Evolutionary conservation across 2,888 invertebrate genomes (phyloP).

Genomic region (Atethmia centrago): DNA sequence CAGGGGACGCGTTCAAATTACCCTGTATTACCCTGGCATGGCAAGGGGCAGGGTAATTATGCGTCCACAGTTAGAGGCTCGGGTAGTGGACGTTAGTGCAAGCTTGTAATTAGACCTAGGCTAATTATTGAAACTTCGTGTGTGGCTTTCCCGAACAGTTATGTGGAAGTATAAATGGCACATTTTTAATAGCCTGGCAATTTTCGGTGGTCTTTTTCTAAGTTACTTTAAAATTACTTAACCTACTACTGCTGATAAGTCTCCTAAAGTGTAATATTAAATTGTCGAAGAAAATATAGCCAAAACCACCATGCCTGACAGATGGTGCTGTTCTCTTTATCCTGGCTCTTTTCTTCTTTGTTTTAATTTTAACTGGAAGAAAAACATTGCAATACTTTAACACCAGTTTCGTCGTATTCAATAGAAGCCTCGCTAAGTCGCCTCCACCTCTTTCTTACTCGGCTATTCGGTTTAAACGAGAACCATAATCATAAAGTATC

Average conservation of each 20-base stretch:
- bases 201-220: not conserved
- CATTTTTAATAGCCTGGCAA: not conserved
- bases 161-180: not conserved
- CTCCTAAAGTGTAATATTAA: not conserved
- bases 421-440: not conserved
- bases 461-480: not conserved
- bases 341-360: not conserved
- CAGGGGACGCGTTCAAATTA: slow-evolving; percentile 54
- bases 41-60: slow-evolving; percentile 57
- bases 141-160: not conserved
- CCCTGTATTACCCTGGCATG: slow-evolving; percentile 38
- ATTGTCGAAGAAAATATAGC: not conserved
- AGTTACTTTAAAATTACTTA: not conserved
- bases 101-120: slow-evolving; percentile 53
- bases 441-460: not conserved
- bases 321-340: not conserved
- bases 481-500: not conserved
- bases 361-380: not conserved
- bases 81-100: slow-evolving; percentile 40
- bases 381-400: not conserved
- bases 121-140: slow-evolving; percentile 56
- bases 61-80: slow-evolving; percentile 50
- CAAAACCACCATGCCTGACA: not conserved
- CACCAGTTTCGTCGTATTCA: not conserved
- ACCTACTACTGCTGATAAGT: not conserved